A percentile compares a stretch with the other conserved stretches of the same genome.
Conservation (phyloP, 2,113 vertebrate species). For the Falco punctatus region DNA sequence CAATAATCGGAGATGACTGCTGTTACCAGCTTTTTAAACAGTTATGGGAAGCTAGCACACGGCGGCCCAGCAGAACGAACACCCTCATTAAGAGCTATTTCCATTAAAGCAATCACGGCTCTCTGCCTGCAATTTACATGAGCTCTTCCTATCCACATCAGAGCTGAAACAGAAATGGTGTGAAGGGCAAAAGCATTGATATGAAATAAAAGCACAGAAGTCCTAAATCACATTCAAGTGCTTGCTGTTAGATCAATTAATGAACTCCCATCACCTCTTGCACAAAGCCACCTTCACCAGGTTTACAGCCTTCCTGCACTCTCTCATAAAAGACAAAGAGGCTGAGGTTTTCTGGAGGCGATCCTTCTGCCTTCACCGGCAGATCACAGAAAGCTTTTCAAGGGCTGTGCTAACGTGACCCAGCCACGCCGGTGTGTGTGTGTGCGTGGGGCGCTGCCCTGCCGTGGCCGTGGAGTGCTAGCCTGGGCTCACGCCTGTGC, state of each 20-base stretch:
- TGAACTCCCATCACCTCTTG: background rate
- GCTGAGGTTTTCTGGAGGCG: background rate
- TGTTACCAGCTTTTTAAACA: constrained; percentile 31
- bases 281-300: background rate
- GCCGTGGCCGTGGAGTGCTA: background rate
- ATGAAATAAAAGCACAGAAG: constrained; percentile 3
- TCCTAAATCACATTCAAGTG: background rate
- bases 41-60: background rate
- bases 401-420: background rate
- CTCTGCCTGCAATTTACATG: constrained; percentile 53
- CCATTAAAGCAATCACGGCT: constrained; percentile 49
- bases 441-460: background rate
- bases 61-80: constrained; percentile 25
- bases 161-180: constrained; percentile 43
- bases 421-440: background rate
- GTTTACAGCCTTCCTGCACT: background rate
- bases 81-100: constrained; percentile 50
- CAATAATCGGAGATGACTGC: background rate
- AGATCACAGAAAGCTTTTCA: background rate
- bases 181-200: constrained; percentile 11
- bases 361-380: background rate
- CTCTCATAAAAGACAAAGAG: background rate
- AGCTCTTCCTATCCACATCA: constrained; percentile 23
- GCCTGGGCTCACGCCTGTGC: background rate
- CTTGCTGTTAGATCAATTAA: constrained; percentile 5